Percentiles rank a stretch among this genome's conserved stretches.
Evolutionary conservation across 2,797 vertebrate species (phyloP).

Genomic region (Synanceia verrucosa): DNA sequence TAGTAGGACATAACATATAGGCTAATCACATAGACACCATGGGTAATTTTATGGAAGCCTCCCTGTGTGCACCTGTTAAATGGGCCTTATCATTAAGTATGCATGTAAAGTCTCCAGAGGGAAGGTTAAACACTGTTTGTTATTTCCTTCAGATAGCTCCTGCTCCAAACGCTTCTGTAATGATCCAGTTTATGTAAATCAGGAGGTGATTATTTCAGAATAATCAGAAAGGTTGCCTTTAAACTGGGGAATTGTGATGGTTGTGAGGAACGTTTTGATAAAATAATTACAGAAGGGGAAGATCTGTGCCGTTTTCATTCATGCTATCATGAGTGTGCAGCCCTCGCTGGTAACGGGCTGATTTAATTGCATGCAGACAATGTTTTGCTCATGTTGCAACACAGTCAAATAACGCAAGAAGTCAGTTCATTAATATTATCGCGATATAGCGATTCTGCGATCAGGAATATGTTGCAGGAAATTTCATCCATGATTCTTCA

Average conservation of each 20-base stretch:
- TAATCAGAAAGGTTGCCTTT: conserved; percentile 23
- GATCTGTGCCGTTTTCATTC: conserved; percentile 14
- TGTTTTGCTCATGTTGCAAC: conserved; percentile 38
- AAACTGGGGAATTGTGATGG: conserved; percentile 6
- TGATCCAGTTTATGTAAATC: conserved; percentile 49
- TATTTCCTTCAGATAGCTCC: conserved; percentile 27
- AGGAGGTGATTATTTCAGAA: conserved; percentile 44
- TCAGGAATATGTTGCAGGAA: too few relatives aligned
- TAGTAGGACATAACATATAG: conserved; percentile 36
- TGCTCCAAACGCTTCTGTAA: conserved; percentile 23
- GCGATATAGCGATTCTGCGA: too few relatives aligned
- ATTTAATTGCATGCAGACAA: conserved; percentile 23
- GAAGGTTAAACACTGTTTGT: conserved; percentile 50
- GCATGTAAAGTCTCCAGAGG: conserved; percentile 33
- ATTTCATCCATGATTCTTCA: too few relatives aligned
- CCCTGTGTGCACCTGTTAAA: conserved; percentile 57
- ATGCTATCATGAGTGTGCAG: neutral
- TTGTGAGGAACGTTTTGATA: conserved; percentile 27
- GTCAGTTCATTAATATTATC: too few relatives aligned
- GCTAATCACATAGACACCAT: conserved; percentile 52
- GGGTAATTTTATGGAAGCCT: conserved; percentile 57
- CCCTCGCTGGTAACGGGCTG: conserved; percentile 1
- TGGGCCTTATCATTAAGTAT: conserved; percentile 62
- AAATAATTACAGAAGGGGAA: conserved; percentile 27
- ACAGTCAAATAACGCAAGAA: conserved; percentile 46